Evolutionary conservation across 2,797 vertebrate genomes (phyloP).

Genomic region (Aeoliscus strigatus): DNA sequence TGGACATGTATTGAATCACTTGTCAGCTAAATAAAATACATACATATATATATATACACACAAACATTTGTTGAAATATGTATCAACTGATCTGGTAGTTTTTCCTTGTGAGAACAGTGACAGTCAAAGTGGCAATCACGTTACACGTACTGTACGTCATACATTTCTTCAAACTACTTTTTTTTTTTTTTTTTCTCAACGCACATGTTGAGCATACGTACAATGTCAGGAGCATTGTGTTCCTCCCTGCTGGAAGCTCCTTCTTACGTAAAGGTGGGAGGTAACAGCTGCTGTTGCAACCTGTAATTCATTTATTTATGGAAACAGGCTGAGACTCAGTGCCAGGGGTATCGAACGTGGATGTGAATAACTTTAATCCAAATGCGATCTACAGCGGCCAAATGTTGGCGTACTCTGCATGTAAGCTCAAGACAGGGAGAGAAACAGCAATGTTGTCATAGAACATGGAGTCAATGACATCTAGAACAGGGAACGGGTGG

Average conservation of each 20-base stretch:
- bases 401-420: conserved; percentile 2
- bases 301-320: conserved; percentile 36
- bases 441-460: conserved; percentile 32
- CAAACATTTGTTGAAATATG: no score
- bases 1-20: no score
- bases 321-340: conserved; percentile 14
- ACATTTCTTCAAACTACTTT: no score
- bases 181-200: no score
- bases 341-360: conserved; percentile 13
- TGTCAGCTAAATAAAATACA: no score
- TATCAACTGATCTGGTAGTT: no score
- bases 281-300: conserved; percentile 18
- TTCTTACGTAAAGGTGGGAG: conserved; percentile 9
- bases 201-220: not conserved
- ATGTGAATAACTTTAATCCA: conserved; percentile 36
- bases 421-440: conserved; percentile 10
- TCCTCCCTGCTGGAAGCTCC: conserved; percentile 19
- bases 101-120: no score
- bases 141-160: no score
- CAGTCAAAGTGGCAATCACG: no score
- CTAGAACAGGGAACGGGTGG: conserved; percentile 21
- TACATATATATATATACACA: no score
- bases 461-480: conserved; percentile 39
- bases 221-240: conserved; percentile 10
- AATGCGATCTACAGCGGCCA: conserved; percentile 27